Percentiles rank a stretch among this genome's conserved stretches.
phyloP scores from a whole-genome alignment of 2,888 invertebrate genomes.

The Cerastis leucographa region DNA sequence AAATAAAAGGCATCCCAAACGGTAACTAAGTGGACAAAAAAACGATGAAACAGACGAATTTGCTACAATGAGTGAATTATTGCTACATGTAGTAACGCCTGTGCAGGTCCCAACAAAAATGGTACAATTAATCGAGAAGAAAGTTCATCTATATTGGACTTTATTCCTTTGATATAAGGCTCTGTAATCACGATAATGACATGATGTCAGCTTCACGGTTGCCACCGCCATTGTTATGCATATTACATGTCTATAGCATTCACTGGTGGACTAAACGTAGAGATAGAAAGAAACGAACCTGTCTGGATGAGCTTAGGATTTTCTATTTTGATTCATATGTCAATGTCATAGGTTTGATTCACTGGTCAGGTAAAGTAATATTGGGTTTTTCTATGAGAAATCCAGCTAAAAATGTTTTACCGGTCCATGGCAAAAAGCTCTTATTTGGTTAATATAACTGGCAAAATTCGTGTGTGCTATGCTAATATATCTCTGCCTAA shows the following conservation, averaged over 20 bases:
- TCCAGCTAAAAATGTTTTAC: not conserved
- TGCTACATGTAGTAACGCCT: slow-evolving; percentile 48
- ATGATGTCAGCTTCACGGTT: slow-evolving; percentile 62
- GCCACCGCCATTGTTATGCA: slow-evolving; percentile 68
- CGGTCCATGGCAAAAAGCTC: not conserved
- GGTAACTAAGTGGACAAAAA: slow-evolving; percentile 41
- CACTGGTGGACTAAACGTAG: slow-evolving; percentile 50
- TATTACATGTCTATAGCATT: slow-evolving; percentile 68
- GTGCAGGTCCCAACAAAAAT: slow-evolving; percentile 52
- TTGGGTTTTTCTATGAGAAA: not conserved
- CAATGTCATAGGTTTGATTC: not conserved
- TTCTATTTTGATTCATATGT: slow-evolving; percentile 9
- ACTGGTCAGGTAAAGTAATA: not conserved
- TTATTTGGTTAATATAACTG: not conserved
- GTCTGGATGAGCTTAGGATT: slow-evolving; percentile 48
- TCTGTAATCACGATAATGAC: slow-evolving; percentile 60
- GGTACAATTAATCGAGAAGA: slow-evolving; percentile 54
- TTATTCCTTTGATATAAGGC: slow-evolving; percentile 48
- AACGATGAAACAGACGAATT: slow-evolving; percentile 54
- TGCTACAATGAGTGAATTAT: slow-evolving; percentile 58
- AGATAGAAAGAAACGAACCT: slow-evolving; percentile 41
- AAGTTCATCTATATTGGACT: slow-evolving; percentile 52
- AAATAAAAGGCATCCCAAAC: slow-evolving; percentile 31
- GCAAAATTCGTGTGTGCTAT: not conserved
- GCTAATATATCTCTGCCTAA: no score